Conservation (phyloP, 2,888 invertebrate species). For the Cheilosia impressa region DNA sequence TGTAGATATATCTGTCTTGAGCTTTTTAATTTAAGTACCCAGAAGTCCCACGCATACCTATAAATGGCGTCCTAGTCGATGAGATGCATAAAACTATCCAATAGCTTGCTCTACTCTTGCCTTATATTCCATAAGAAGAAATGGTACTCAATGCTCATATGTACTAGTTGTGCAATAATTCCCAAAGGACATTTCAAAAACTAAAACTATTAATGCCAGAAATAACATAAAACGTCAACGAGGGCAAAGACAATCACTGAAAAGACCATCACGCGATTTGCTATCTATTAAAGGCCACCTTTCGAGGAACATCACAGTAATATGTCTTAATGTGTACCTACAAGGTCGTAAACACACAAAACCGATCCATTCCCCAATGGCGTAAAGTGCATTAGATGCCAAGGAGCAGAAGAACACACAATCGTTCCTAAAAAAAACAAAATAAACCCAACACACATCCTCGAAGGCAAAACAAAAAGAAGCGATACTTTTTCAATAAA, state of each 20-base stretch:
- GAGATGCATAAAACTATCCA: no score
- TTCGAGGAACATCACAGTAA: slow-evolving; percentile 50
- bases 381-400: slow-evolving; percentile 48
- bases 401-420: slow-evolving; percentile 23
- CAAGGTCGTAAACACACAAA: slow-evolving; percentile 43
- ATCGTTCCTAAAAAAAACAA: slow-evolving; percentile 7
- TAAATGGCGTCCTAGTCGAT: no score
- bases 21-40: no score
- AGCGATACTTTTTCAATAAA: slow-evolving; percentile 44
- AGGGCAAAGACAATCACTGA: slow-evolving; percentile 15
- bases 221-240: slow-evolving; percentile 29
- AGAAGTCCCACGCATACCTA: no score
- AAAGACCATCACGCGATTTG: slow-evolving; percentile 15
- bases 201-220: not conserved
- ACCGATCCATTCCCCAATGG: slow-evolving; percentile 39
- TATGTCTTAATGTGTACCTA: slow-evolving; percentile 46
- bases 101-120: no score
- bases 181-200: not conserved
- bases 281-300: slow-evolving; percentile 1
- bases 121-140: no score
- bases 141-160: not conserved
- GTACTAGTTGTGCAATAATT: slow-evolving; percentile 9
- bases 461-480: slow-evolving; percentile 22
- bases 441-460: slow-evolving; percentile 4
- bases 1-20: no score